Conservation (phyloP, 2,888 invertebrate genomes). For the Tinea semifulvella region DNA sequence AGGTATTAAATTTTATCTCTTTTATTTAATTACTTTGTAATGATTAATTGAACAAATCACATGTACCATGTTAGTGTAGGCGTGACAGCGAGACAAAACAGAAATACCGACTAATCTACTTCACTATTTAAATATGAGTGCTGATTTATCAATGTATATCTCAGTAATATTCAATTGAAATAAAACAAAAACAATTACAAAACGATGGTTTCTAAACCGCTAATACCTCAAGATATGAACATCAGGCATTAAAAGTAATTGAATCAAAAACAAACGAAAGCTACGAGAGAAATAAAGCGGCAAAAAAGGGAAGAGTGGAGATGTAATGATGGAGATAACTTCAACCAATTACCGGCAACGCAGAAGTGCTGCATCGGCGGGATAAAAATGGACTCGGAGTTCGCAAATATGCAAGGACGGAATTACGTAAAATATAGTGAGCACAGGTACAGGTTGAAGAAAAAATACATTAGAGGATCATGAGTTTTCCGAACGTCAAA, state of each 20-base stretch:
- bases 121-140: too few species aligned
- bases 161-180: too few species aligned
- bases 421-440: slow-evolving; percentile 35
- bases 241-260: slow-evolving; percentile 51
- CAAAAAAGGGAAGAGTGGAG: slow-evolving; percentile 52
- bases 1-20: too few species aligned
- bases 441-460: slow-evolving; percentile 13
- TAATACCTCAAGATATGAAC: slow-evolving; percentile 26
- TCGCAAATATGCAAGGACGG: slow-evolving; percentile 50
- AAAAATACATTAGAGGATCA: too few species aligned
- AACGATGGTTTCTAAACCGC: not conserved
- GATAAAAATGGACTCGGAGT: slow-evolving; percentile 50
- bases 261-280: slow-evolving; percentile 61
- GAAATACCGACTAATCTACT: too few species aligned
- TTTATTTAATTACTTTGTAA: too few species aligned
- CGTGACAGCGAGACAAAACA: too few species aligned
- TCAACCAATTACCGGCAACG: slow-evolving; percentile 59
- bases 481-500: too few species aligned
- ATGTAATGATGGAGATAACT: slow-evolving; percentile 65
- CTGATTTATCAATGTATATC: too few species aligned
- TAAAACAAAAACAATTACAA: too few species aligned
- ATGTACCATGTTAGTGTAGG: too few species aligned
- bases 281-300: slow-evolving; percentile 39
- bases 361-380: slow-evolving; percentile 57
- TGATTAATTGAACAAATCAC: too few species aligned